phyloP scores from a whole-genome alignment of 2,113 vertebrate genomes.

The Eolophus roseicapilla region DNA sequence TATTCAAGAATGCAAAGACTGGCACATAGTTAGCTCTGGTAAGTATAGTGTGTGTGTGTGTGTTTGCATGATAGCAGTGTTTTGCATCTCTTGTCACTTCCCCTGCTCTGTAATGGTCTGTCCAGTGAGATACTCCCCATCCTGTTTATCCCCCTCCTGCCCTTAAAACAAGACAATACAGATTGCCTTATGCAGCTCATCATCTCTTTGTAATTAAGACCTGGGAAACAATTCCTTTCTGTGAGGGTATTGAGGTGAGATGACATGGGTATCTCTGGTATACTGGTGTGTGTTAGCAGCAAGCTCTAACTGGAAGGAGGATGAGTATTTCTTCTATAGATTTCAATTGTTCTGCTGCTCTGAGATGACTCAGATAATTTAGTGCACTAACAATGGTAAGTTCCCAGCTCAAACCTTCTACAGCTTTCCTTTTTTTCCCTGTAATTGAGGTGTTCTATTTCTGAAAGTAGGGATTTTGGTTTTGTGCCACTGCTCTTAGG shows the following conservation, averaged over 20 bases:
- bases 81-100: rapidly evolving
- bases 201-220: not conserved
- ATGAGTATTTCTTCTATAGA: not conserved
- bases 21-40: constrained; percentile 90
- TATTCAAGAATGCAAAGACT: constrained; percentile 84
- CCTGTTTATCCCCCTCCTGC: not conserved
- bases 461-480: not conserved
- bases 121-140: not conserved
- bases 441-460: not conserved
- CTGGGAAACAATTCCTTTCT: not conserved
- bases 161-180: not conserved
- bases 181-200: not conserved
- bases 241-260: not conserved
- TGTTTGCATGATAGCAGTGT: not conserved
- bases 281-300: not conserved
- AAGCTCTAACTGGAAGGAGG: not conserved
- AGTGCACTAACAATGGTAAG: not conserved
- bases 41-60: not conserved
- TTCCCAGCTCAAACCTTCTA: not conserved
- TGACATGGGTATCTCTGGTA: rapidly evolving
- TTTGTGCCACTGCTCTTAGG: not conserved
- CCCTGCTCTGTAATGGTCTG: not conserved
- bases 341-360: not conserved
- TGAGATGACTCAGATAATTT: not conserved
- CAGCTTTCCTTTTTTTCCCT: not conserved